Evolutionary conservation across 2,797 vertebrate species (phyloP), one percentile per base, ranked within the genome.

Genomic region (Silurus lanzhouensis): DNA sequence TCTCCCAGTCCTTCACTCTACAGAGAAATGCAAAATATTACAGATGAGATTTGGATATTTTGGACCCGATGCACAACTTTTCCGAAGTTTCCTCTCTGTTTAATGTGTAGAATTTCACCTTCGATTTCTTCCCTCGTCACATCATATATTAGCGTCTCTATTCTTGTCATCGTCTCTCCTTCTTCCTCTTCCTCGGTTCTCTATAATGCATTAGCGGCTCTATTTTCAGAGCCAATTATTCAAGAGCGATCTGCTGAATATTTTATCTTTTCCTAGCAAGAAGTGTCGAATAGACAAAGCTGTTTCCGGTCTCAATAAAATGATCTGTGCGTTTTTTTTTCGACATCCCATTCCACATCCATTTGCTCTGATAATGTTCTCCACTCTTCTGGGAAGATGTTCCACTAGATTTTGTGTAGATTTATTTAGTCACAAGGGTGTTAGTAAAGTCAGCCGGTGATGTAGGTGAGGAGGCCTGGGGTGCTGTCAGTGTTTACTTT

Each of bases 21-120:
- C 38, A 38, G 38, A 38, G 22, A 2, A 1, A 9, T 22, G n/a
- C 20, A 14, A 14, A 72, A 14, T 72, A 2, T 74, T 25, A 14
- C 46, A 55, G 67, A 27, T 38, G 27, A 68, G 68, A 44, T 20
- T 20, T 44, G 38, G 19, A 46, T 55, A 38, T 38, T 74, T 25
- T 15, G 6, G 48, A 52, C 22, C 6, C 7, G 46, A 52, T n/a
- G 0, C 6, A 15, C 7, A 15, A 68, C n/a, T 63, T 63, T 63
- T 22, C 22, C n/a, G 2, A 38, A 38, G 38, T 38, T 38, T 38
- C 38, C 38, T 38, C 38, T 90, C 85, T 86, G 85, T 87, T 92
- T 91, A 90, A 90, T 88, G 75, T 84, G 89, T 87, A 44, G 84
- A 83, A 82, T 90, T 88, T 77, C 88, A 91, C 87, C 48, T 3